Base-by-base conservation (phyloP, 2,113 vertebrate species). In the Anarhynchus alexandrinus region DNA sequence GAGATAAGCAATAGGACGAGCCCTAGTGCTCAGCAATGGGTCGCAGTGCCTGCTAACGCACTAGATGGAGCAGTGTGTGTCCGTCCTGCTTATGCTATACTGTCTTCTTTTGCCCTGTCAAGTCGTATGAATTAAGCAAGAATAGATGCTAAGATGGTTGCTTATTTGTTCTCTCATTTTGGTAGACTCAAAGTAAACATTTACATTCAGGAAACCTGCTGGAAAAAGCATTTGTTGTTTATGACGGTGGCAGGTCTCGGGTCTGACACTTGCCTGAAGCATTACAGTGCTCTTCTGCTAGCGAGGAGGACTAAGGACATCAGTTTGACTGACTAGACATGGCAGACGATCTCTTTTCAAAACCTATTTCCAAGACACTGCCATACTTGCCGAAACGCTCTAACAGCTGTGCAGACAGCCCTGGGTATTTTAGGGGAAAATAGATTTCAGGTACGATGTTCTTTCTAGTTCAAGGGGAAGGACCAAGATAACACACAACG, bases 251-350 rank as follows among this genome's bases (percentile, higher is more conserved):
- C 1, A 2, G 49, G 59, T 66, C 90, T 77, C 2, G 1, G 92
- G 76, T 85, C 86, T 96, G 95, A 97, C 95, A 86, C 47, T 76
- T 42, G 91, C 94, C 86, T 12, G 15, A 42, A 66, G 92, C 96
- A 4, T 20, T 8, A 7, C 34, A 12, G 59, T 9, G 87, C 64
- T 90, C 72, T 40, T 57, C 67, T 34, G 81, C 76, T 14, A 36
- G 9, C 3, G 54, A 88, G 88, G 71, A 94, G 80, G 90, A 79
- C 80, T 94, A 71, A 86, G 77, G 95, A 97, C 95, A 90, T 62
- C 59, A 2, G 42, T 71, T 2, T 83, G 95, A 91, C 86, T 86
- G 95, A 76, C 42, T 62, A 83, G 82, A 96, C 0, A 0, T 57
- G 90, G 95, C 90, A 95, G 91, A 54, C 4, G 4, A 82, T 91